Evolutionary conservation across 1,140 invertebrate species (phyloP).

Genomic region (Diplogasteroides magnus): DNA sequence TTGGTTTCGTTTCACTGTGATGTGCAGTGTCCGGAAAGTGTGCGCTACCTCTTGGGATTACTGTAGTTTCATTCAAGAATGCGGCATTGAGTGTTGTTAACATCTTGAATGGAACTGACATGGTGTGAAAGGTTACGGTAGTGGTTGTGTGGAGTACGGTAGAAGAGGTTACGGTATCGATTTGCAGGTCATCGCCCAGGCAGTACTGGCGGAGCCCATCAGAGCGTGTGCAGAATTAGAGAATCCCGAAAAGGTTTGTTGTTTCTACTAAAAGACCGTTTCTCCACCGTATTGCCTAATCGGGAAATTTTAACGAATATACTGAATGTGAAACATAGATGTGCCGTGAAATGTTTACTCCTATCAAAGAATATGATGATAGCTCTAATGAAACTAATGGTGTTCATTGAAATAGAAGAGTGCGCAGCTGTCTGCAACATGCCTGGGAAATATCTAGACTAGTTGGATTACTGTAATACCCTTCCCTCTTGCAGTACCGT

Average conservation of each 20-base stretch:
- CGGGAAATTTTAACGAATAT: too few relatives aligned
- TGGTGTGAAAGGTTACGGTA: too few relatives aligned
- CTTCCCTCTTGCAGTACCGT: slow-evolving; percentile 28
- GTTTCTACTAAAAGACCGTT: neutral
- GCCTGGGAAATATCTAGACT: too few relatives aligned
- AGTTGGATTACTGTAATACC: neutral
- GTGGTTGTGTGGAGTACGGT: too few relatives aligned
- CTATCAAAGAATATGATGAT: neutral
- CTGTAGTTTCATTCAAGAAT: slow-evolving; percentile 64
- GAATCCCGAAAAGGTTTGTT: slow-evolving; percentile 60
- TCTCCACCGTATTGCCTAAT: too few relatives aligned
- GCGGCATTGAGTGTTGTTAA: slow-evolving; percentile 76
- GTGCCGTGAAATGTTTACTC: neutral
- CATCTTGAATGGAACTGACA: slow-evolving; percentile 19
- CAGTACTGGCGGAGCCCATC: slow-evolving; percentile 67
- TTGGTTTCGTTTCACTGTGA: too few relatives aligned
- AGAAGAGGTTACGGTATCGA: too few relatives aligned
- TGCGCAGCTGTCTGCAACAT: too few relatives aligned
- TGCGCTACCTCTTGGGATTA: slow-evolving; percentile 36
- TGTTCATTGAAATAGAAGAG: neutral
- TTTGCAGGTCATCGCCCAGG: slow-evolving; percentile 57
- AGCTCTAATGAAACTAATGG: neutral
- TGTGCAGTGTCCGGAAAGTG: too few relatives aligned
- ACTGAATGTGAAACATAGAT: too few relatives aligned
- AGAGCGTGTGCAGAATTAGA: slow-evolving; percentile 67